Evolutionary conservation across 2,888 invertebrate species (phyloP), one percentile per base, ranked within the genome.

Genomic region (Diplolepis rosae): DNA sequence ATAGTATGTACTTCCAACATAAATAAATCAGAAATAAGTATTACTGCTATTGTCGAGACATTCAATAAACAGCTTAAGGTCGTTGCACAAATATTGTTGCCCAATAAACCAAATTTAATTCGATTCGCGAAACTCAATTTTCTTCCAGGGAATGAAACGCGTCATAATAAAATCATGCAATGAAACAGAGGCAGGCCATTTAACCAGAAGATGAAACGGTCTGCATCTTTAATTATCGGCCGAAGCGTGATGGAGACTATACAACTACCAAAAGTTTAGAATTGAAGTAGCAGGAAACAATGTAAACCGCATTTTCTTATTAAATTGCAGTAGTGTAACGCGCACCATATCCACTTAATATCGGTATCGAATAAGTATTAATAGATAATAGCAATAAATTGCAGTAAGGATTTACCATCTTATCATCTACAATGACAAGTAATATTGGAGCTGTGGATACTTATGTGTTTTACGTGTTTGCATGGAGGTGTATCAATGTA

Each of bases 401-500:
- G 85, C 83, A 85, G 81, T 85, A 86, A 86, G 82, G 84, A 84
- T 85, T 84, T 83, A 83, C 82, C 84, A 82, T 82, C 84, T 86
- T 85, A 86, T 85, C 82, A 83, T 80, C 87, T 87, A 87, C 80
- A 80, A 83, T 86, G 87, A 87, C 86, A 87, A 87, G 85, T 85
- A 84, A 84, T 86, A 84, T 86, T 83, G 83, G 80, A 27, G 61
- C n/a, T 56, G 56, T 56, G 56, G 56, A 18, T 32, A 56, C 22
- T 13, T 69, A 35, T 70, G 61, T 75, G 68, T 66, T 74, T 74
- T 74, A 73, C 73, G 75, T 78, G 73, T 77, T 75, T 74, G 67
- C 74, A 71, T 76, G 76, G 75, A 74, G 77, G 72, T 72, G 65
- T 75, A 71, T 70, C 66, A 71, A 66, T 65, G 68, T 51, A 67